Evolutionary conservation across 2,888 invertebrate genomes (phyloP).

Genomic region (Saturnia japonica): DNA sequence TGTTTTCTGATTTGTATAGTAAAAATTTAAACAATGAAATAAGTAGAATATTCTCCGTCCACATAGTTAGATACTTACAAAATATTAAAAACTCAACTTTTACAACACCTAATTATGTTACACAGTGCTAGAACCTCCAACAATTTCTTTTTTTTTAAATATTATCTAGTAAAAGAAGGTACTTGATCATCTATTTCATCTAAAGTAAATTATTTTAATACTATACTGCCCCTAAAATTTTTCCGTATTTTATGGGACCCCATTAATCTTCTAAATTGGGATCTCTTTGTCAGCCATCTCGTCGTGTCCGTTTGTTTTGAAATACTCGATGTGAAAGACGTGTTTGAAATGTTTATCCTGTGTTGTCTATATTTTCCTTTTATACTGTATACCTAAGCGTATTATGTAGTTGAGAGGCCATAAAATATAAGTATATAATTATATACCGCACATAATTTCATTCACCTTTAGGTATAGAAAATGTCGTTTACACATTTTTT

Average conservation of each 20-base stretch:
- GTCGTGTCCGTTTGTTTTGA: background rate
- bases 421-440: constrained; percentile 5
- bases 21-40: background rate
- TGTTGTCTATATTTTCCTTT: constrained; percentile 1
- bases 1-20: background rate
- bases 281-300: background rate
- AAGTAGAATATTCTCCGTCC: background rate
- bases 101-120: background rate
- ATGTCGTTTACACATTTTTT: constrained; percentile 31
- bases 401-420: constrained; percentile 15
- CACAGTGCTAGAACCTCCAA: no score
- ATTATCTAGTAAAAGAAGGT: background rate
- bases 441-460: constrained; percentile 20
- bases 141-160: background rate
- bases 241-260: background rate
- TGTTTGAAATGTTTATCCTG: constrained; percentile 17
- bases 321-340: constrained; percentile 5
- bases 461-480: constrained; percentile 22
- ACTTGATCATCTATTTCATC: background rate
- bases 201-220: background rate
- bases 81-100: background rate
- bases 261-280: constrained; percentile 4
- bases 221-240: background rate
- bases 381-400: background rate
- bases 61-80: background rate